Conservation (phyloP, 1,140 invertebrate genomes). For the Ditylenchus dipsaci region DNA sequence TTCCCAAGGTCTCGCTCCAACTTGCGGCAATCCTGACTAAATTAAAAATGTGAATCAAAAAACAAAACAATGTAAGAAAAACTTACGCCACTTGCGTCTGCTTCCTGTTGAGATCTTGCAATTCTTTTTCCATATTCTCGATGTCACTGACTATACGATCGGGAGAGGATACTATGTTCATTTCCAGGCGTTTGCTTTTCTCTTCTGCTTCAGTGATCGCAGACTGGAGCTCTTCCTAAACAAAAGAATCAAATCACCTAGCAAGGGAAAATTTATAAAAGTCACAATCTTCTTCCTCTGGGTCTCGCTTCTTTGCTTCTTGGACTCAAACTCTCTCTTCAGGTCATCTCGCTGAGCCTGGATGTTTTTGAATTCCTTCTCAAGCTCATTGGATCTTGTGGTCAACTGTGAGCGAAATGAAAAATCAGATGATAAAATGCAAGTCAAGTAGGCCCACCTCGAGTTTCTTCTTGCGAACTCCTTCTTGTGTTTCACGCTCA, state of each 20-base stretch:
- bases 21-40: not conserved
- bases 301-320: not conserved
- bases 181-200: constrained; percentile 1
- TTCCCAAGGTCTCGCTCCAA: constrained; percentile 3
- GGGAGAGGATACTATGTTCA: constrained; percentile 8
- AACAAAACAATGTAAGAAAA: constrained; percentile 1
- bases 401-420: not conserved
- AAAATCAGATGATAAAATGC: not conserved
- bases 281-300: not conserved
- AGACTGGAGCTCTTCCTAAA: not conserved
- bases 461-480: not conserved
- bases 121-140: not conserved
- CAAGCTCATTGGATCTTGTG: not conserved
- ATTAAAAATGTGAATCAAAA: not conserved
- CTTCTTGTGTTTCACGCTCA: constrained; percentile 2
- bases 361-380: not conserved
- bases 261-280: not conserved
- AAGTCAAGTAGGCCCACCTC: not conserved
- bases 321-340: constrained; percentile 2
- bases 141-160: not conserved
- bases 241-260: not conserved
- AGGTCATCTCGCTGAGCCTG: not conserved
- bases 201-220: constrained; percentile 1
- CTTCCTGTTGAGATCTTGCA: not conserved
- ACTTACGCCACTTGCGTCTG: not conserved